Evolutionary conservation across 2,888 invertebrate species (phyloP).

Genomic region (Dinocampus coccinellae): DNA sequence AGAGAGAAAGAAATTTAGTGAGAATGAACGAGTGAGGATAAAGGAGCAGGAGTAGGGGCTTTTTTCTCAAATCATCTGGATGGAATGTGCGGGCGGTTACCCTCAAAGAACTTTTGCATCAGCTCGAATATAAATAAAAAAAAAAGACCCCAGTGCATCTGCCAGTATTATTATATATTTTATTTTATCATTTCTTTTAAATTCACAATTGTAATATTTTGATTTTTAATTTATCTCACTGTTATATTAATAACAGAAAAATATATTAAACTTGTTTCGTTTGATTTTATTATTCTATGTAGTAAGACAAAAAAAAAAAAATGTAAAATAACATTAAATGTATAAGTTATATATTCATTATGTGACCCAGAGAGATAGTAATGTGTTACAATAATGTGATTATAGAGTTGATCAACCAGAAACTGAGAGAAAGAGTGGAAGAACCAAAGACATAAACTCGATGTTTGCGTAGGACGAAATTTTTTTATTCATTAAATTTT

Average conservation of each 20-base stretch:
- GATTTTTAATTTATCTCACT: constrained; percentile 20
- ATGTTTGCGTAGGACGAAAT: constrained; percentile 51
- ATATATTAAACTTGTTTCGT: no score
- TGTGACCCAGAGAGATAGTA: background rate
- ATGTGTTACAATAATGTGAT: background rate
- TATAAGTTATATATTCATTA: background rate
- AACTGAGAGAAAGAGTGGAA: constrained; percentile 6
- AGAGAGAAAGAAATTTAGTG: constrained; percentile 5
- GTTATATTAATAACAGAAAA: no score
- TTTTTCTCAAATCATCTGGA: constrained; percentile 57
- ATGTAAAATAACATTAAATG: no score
- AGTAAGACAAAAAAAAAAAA: no score
- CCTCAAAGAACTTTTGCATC: constrained; percentile 50
- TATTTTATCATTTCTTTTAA: constrained; percentile 29
- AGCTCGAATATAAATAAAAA: constrained; percentile 10
- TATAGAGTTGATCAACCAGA: background rate
- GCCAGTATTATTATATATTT: background rate
- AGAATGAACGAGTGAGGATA: no score
- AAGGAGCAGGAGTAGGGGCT: no score
- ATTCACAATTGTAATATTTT: background rate
- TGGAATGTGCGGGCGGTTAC: constrained; percentile 62
- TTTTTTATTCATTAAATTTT: no score
- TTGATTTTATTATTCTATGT: no score
- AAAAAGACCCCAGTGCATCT: constrained; percentile 24
- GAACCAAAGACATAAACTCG: constrained; percentile 10